These are phyloP conservation scores for Brachirus orientalis DNA, from an alignment of 2,113 vertebrate species.

Conservation along the genomic window DNA sequence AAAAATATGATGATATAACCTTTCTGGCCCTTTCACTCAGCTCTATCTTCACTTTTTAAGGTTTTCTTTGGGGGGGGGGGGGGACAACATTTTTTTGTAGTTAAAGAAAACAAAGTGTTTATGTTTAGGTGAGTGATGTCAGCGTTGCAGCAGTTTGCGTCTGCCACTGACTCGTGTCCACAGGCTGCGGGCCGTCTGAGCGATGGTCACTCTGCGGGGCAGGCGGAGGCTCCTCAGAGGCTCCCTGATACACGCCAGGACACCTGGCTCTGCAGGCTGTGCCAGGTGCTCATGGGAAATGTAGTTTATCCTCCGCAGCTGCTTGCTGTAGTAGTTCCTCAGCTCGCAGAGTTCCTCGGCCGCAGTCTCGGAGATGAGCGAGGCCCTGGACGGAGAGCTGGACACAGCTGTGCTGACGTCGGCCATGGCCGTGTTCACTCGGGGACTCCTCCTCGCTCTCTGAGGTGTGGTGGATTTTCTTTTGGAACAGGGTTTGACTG, in stretches of 20 bases:
- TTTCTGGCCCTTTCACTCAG: too few species aligned
- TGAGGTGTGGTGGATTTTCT: conserved; percentile 51
- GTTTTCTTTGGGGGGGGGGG: too few species aligned
- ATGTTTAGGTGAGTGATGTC: conserved; percentile 9
- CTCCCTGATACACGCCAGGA: conserved; percentile 75
- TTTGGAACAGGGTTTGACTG: conserved; percentile 44
- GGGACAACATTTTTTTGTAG: too few species aligned
- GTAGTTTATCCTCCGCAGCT: conserved; percentile 80
- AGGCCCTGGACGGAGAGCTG: conserved; percentile 69
- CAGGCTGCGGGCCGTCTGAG: conserved; percentile 71
- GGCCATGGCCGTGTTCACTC: accelerated
- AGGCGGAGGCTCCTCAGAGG: conserved; percentile 75
- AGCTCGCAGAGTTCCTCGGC: conserved; percentile 76
- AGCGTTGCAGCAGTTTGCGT: conserved; percentile 51
- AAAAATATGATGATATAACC: too few species aligned
- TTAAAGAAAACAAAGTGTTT: too few species aligned
- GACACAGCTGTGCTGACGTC: background rate
- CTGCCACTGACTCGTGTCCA: conserved; percentile 79
- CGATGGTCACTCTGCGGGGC: conserved; percentile 58
- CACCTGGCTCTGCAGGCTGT: conserved; percentile 52
- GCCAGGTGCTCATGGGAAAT: conserved; percentile 79
- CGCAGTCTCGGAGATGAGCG: conserved; percentile 77
- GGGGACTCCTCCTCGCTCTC: conserved; percentile 43
- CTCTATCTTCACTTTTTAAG: too few species aligned
- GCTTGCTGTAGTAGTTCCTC: conserved; percentile 68